Percentiles rank a stretch among this genome's conserved stretches.
Conservation (phyloP, 2,113 vertebrate genomes). For the Mus musculus region DNA sequence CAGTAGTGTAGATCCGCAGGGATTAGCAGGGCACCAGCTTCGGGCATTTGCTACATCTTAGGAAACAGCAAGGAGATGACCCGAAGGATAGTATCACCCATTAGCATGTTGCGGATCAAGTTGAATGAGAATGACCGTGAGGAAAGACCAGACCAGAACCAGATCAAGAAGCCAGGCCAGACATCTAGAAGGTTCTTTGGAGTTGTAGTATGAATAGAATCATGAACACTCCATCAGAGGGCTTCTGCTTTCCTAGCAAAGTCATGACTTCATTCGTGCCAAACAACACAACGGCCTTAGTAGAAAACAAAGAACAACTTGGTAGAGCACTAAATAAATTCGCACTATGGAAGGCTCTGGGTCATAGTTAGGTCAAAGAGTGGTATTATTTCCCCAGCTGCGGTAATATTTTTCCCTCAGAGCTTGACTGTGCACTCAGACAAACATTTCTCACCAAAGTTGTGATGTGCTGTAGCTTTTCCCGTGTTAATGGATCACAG, state of each 20-base stretch:
- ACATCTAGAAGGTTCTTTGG: background rate
- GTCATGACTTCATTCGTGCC: accelerated
- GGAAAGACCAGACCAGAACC: background rate
- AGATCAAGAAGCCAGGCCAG: background rate
- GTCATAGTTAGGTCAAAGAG: background rate
- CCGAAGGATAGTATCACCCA: background rate
- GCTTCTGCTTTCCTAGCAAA: background rate
- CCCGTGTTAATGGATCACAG: slow-evolving; percentile 48
- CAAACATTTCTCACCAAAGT: slow-evolving; percentile 18
- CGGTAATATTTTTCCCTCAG: background rate
- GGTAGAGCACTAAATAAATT: background rate
- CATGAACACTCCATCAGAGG: accelerated
- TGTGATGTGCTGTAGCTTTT: slow-evolving; percentile 56
- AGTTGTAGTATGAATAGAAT: background rate
- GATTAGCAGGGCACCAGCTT: background rate
- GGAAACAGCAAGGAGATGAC: background rate
- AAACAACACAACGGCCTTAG: background rate
- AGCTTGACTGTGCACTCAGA: background rate
- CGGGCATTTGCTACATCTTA: background rate
- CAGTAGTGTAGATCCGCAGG: background rate
- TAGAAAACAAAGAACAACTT: background rate
- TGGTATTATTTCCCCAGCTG: background rate
- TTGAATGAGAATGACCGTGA: background rate
- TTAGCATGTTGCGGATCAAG: background rate
- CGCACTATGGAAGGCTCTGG: background rate